Evolutionary conservation across 2,113 vertebrate species (phyloP), one percentile per base, ranked within the genome.

Genomic region (Saguinus midas): DNA sequence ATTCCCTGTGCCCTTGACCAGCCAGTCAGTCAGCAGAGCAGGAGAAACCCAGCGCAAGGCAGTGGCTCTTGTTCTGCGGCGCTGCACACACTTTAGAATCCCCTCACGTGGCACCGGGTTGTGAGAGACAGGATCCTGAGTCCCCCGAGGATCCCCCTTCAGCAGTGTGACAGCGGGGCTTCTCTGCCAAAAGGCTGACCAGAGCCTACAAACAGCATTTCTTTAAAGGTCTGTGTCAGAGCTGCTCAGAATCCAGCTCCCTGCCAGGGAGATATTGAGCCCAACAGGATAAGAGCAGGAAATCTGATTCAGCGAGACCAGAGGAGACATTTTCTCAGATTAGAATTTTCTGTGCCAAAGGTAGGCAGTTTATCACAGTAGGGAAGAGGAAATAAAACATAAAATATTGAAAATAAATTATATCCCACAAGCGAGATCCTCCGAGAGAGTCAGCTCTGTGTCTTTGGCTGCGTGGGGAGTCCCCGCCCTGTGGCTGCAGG

Each of bases 341-440:
- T 97, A 97, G 94, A 96, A 94, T 95, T 87, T 70, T 94, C 90
- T 64, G 78, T 90, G 94, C 90, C 95, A 97, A 55, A 95, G 94
- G 87, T 96, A 85, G 92, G 80, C 85, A 85, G 83, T 96, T 98
- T 97, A 95, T 95, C 95, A 84, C 87, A 92, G 96, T 57, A 88
- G 87, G 84, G 72, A 88, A 96, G 85, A 70, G 37, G 52, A 95
- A 97, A 79, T 91, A 95, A 89, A 97, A 76, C 70, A 68, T 84
- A 91, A 86, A 87, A 76, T 96, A 80, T 81, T 95, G 95, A 95
- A 96, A 96, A 83, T 96, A 97, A 95, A 96, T 97, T 85, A 92
- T 86, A 52, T 88, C 96, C 76, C 89, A 81, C 80, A 93, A 94
- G 93, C 87, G 73, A 0, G 45, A 92, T 84, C 87, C 93, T 95